Base-by-base conservation (phyloP, 2,797 vertebrate species). In the Chelidonichthys spinosus region DNA sequence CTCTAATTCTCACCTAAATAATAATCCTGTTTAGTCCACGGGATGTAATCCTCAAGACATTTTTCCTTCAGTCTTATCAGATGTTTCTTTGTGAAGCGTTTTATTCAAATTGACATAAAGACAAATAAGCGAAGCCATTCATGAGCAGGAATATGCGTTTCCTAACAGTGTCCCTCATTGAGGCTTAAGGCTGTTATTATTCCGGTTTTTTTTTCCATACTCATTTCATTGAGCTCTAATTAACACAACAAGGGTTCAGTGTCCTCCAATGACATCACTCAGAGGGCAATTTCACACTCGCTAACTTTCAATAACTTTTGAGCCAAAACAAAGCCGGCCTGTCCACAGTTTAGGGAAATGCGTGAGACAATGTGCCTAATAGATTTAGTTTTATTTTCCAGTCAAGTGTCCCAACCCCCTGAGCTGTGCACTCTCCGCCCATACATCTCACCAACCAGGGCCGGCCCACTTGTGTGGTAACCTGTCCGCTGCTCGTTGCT, bases 161-260 rank as follows among this genome's bases (percentile, higher is more conserved):
- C 69, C 72, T 50, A 68, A 83, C 81, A 75, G 63, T 72, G 83
- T 84, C 81, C 82, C 86, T 88, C 83, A 78, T 74, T 80, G 64
- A 79, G 70, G 76, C 85, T 87, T 79, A 74, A 69, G 81, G 82
- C 72, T 63, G 62, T 85, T 85, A 76, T 84, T 74, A 77, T 78
- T 76, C 68, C 3, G 15, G n/a, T n/a, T 70, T 66, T 88, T 74
- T 78, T 67, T n/a, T 36, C 17, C 73, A 52, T 74, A 74, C 75
- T 88, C 85, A 84, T 90, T 90, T 87, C 80, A 89, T 88, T 91
- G 84, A 89, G 86, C 87, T 85, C 88, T 86, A 90, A 88, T 92
- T 89, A 91, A 87, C 86, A 89, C 85, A 91, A 91, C 90, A 88
- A 91, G 90, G 84, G 90, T 87, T 89, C 90, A 89, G 88, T 88